Percentiles rank a stretch among this genome's conserved stretches.
These are phyloP conservation scores for Philereme transversata DNA, from an alignment of 2,888 invertebrate genomes.

Conservation along the genomic window DNA sequence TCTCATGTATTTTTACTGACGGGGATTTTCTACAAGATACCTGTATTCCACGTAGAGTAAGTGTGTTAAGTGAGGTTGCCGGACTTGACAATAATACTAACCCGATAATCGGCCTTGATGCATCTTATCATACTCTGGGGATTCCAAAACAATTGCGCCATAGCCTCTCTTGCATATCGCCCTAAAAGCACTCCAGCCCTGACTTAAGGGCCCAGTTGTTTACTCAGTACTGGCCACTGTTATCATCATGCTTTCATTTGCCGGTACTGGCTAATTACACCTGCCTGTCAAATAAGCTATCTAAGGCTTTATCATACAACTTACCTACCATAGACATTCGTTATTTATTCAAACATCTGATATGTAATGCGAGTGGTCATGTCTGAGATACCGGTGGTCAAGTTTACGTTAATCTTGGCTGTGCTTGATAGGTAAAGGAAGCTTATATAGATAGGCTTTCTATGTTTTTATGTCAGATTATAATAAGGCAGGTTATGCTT, in stretches of 20 bases:
- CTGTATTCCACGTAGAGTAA: too few relatives aligned
- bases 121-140: too few relatives aligned
- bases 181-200: conserved; percentile 16
- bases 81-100: too few relatives aligned
- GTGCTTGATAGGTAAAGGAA: conserved; percentile 2
- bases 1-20: too few relatives aligned
- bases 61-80: too few relatives aligned
- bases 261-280: conserved; percentile 73
- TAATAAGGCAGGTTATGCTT: too few relatives aligned
- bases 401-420: conserved; percentile 33
- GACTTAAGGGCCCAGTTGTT: conserved; percentile 68
- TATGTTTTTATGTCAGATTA: too few relatives aligned
- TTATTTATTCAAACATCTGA: conserved; percentile 41
- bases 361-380: conserved; percentile 36
- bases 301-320: conserved; percentile 65
- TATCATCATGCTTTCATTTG: conserved; percentile 44
- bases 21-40: too few relatives aligned
- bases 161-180: too few relatives aligned
- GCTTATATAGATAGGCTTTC: not conserved
- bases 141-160: too few relatives aligned
- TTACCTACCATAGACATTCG: conserved; percentile 50
- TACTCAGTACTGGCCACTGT: conserved; percentile 51
- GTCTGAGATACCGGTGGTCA: conserved; percentile 32
- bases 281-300: conserved; percentile 73
- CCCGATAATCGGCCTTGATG: too few relatives aligned